Conservation (phyloP, 2,888 invertebrate species). For the Zelleria hepariella region DNA sequence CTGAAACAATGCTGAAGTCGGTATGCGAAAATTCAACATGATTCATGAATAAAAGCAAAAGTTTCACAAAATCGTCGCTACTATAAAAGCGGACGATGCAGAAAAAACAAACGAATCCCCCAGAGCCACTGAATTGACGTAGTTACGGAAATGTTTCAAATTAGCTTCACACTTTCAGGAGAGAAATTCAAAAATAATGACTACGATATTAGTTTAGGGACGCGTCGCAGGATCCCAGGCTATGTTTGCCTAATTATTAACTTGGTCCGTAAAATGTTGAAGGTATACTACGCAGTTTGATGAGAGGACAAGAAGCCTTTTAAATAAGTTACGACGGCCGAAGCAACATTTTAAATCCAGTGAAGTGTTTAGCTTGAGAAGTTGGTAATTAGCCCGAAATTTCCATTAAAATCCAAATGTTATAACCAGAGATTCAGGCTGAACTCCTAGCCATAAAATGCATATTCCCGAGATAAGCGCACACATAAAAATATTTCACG, state of each 20-base stretch:
- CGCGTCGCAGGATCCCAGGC: conserved; percentile 1
- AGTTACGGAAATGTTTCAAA: neutral
- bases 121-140: neutral
- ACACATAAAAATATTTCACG: conserved; percentile 3
- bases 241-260: conserved; percentile 7
- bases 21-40: no score
- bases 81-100: neutral
- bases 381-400: neutral
- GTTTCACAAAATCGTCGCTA: no score
- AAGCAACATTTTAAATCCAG: neutral
- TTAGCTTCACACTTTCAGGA: neutral
- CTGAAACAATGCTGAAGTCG: no score
- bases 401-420: neutral
- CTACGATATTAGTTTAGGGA: conserved; percentile 9
- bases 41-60: no score
- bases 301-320: neutral
- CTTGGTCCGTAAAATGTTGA: conserved; percentile 3
- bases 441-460: neutral
- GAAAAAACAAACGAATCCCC: neutral
- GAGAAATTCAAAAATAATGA: conserved; percentile 3
- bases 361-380: neutral
- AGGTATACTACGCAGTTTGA: neutral
- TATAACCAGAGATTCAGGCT: neutral
- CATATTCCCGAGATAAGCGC: neutral
- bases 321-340: neutral